Base-by-base conservation (phyloP, 2,888 invertebrate genomes). In the Emmelina monodactyla region DNA sequence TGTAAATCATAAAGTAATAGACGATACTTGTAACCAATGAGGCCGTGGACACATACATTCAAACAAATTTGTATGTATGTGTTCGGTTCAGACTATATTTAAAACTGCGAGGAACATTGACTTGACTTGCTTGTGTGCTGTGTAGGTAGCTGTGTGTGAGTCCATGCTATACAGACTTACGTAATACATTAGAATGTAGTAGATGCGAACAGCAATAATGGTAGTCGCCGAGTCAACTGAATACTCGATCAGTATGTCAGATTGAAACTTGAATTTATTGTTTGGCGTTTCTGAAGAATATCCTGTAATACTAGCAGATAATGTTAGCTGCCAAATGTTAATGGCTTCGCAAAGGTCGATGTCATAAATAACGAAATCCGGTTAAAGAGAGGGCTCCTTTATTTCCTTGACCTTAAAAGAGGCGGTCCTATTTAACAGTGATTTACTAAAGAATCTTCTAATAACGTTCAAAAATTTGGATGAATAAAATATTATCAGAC, bases 231-330 rank as follows among this genome's bases (percentile, higher is more conserved):
- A n/a, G n/a, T 45, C 44, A n/a, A 46, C 52, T 51, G 60, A 60
- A 64, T 61, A 62, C 55, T 63, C 63, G 63, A 65, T 63, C 66
- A 69, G 62, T 65, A 61, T 69, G 70, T 68, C 67, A 71, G 51
- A 50, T 55, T 45, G 44, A 53, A 7, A 25, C 25, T 25, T 11
- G 25, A 25, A 25, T 25, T n/a, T 25, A 25, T 25, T 11, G 11
- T n/a, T 11, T 25, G n/a, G 11, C 9, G 25, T 25, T 25, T 25
- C 11, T 7, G 25, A 7, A 25, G 25, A 10, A 25, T n/a, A 7
- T 25, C 11, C 11, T 25, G n/a, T 25, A 25, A 7, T 11, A 11
- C 11, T 9, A 25, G 11, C 9, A 25, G 25, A n/a, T 25, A 25
- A n/a, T 25, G 25, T 25, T 25, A n/a, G 25, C 11, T 25, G 25